Evolutionary conservation across 2,113 vertebrate species (phyloP).

Genomic region (Phylloscopus trochiloides): DNA sequence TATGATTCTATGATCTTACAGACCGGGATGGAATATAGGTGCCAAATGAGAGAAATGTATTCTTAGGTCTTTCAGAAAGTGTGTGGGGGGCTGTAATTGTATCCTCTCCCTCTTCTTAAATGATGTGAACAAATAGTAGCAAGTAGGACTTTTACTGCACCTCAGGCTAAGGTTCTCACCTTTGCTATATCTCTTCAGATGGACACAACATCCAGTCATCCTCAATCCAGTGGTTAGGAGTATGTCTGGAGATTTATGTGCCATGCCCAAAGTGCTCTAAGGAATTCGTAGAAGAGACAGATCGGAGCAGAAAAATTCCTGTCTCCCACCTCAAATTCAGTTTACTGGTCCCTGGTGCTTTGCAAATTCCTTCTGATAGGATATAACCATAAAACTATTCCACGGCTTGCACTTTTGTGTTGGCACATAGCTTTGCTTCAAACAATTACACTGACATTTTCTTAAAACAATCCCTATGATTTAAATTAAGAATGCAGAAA

Average conservation of each 20-base stretch:
- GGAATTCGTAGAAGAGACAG: background rate
- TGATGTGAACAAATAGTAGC: background rate
- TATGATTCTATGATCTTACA: background rate
- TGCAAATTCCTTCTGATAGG: slow-evolving; percentile 56
- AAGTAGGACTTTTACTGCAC: background rate
- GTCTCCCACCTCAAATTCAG: background rate
- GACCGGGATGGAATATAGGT: background rate
- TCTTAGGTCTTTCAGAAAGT: background rate
- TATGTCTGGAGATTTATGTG: background rate
- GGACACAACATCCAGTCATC: background rate
- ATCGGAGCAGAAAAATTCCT: background rate
- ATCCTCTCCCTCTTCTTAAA: background rate
- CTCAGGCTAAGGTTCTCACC: background rate
- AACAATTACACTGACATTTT: slow-evolving; percentile 72
- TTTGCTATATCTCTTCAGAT: background rate
- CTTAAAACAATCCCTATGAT: slow-evolving; percentile 66
- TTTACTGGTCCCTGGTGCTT: background rate
- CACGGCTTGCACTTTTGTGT: slow-evolving; percentile 19
- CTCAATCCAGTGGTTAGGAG: background rate
- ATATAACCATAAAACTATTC: slow-evolving; percentile 20
- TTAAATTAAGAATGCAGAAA: slow-evolving; percentile 73
- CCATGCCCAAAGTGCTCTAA: background rate
- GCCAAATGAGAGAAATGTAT: background rate
- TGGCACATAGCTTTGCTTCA: slow-evolving; percentile 24
- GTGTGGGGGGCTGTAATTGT: background rate